Evolutionary conservation across 2,113 vertebrate genomes (phyloP).

Genomic region (Spilogale gracilis): DNA sequence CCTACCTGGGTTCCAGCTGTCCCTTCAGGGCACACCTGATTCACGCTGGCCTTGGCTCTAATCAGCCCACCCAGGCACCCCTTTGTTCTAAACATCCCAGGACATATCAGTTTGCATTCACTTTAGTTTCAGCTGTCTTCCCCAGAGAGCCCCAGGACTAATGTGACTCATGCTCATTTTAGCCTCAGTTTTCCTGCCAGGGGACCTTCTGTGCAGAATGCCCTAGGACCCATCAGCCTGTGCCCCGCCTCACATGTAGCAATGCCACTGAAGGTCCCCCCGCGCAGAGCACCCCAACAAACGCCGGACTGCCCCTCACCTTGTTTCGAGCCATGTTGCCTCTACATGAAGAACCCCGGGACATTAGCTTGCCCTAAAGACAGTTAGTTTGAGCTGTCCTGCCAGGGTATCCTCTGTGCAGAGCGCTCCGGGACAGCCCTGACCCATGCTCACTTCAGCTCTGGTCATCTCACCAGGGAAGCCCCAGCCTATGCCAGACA

Average conservation of each 20-base stretch:
- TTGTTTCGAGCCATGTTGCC: neutral
- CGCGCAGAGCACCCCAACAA: neutral
- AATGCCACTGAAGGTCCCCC: neutral
- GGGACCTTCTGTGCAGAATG: neutral
- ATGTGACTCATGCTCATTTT: neutral
- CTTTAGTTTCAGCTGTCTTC: neutral
- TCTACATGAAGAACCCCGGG: neutral
- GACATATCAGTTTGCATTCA: neutral
- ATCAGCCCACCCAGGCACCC: neutral
- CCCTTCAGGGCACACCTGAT: neutral
- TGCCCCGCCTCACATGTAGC: neutral
- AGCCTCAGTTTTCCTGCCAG: neutral
- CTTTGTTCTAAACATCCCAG: neutral
- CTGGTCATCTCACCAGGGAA: neutral
- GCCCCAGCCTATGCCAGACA: neutral
- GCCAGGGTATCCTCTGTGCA: neutral
- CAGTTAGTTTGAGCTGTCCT: neutral
- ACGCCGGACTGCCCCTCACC: neutral
- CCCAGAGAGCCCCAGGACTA: neutral
- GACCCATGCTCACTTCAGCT: neutral
- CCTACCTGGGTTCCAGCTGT: neutral
- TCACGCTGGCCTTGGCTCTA: neutral
- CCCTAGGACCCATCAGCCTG: neutral
- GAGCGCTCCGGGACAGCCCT: neutral
- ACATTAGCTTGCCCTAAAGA: neutral